Base-by-base conservation (phyloP, 2,113 vertebrate species). In the Delphinus delphis region DNA sequence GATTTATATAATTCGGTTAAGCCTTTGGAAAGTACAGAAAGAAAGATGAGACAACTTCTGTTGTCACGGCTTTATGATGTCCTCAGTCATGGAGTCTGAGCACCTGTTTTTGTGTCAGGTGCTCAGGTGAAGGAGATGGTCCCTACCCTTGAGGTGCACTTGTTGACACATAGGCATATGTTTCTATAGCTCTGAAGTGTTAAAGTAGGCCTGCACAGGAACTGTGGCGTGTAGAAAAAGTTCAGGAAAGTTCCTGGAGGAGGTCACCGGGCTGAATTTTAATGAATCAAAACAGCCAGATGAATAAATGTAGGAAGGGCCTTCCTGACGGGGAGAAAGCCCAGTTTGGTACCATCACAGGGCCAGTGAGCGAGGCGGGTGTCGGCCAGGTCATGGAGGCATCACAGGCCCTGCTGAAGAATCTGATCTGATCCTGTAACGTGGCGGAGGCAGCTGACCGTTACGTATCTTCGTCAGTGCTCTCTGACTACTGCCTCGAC, bases 21-120 rank as follows among this genome's bases (percentile, higher is more conserved):
- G 8, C 31, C 77, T 67, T 84, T 36, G 62, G 44, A 86, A 88
- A 93, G 36, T 55, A 82, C 21, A 95, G 62, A 93, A 81, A 81
- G 77, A 38, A 63, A 62, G 20, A 67, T 53, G 33, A 47, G 8
- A 23, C 26, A 31, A 53, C 53, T 14, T 74, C 25, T 92, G 0
- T 23, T 38, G 25, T 79, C 47, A 31, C 5, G 26, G 31, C 36
- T 26, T n/a, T 85, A 9, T 63, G 41, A 1, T 50, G 65, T 53
- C 71, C 44, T 33, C 36, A 55, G 77, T 47, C 31, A 47, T 2
- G 26, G 25, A 55, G 50, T 70, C 55, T 38, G 9, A 84, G 18
- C 25, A 33, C n/a, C 21, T 93, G 77, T 18, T 71, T 65, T 53
- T 41, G 31, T 33, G 60, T 94, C 25, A 31, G 55, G 44, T 44